Conservation (phyloP, 1,140 invertebrate species). For the Idris sp. region DNA sequence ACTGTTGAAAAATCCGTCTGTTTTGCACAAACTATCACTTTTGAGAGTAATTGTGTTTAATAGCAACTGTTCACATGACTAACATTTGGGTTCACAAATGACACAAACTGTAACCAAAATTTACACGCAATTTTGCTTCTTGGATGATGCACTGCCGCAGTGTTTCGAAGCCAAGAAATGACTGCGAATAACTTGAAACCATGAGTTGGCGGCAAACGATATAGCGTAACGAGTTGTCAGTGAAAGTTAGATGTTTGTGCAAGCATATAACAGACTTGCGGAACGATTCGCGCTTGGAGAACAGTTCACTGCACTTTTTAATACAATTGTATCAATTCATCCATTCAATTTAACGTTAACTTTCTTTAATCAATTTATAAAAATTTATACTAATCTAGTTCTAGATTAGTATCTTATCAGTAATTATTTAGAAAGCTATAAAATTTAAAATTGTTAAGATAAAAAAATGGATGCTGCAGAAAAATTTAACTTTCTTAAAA, state of each 20-base stretch:
- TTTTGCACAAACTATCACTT: slow-evolving; percentile 33
- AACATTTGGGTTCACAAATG: slow-evolving; percentile 3
- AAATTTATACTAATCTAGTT: no score
- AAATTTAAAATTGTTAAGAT: no score
- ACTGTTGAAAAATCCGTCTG: slow-evolving; percentile 16
- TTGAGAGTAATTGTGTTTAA: slow-evolving; percentile 1
- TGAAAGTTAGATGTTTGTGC: slow-evolving; percentile 71
- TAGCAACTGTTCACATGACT: slow-evolving; percentile 22
- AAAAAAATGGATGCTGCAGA: no score
- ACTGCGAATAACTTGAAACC: slow-evolving; percentile 74
- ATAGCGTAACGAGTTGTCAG: slow-evolving; percentile 71
- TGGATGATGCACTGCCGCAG: slow-evolving; percentile 48
- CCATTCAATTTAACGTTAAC: not conserved
- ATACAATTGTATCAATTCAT: slow-evolving; percentile 11
- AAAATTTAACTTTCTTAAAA: no score
- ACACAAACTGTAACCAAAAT: not conserved
- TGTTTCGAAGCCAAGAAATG: slow-evolving; percentile 69
- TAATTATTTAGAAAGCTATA: no score
- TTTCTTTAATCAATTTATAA: no score
- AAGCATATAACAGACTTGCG: slow-evolving; percentile 43
- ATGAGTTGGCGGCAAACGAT: slow-evolving; percentile 59
- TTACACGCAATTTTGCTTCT: slow-evolving; percentile 10
- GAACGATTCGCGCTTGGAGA: slow-evolving; percentile 25
- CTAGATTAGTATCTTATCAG: no score
- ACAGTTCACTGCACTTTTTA: slow-evolving; percentile 27